Conservation (phyloP, 2,888 invertebrate species). For the Trypoxylon attenuatum region DNA sequence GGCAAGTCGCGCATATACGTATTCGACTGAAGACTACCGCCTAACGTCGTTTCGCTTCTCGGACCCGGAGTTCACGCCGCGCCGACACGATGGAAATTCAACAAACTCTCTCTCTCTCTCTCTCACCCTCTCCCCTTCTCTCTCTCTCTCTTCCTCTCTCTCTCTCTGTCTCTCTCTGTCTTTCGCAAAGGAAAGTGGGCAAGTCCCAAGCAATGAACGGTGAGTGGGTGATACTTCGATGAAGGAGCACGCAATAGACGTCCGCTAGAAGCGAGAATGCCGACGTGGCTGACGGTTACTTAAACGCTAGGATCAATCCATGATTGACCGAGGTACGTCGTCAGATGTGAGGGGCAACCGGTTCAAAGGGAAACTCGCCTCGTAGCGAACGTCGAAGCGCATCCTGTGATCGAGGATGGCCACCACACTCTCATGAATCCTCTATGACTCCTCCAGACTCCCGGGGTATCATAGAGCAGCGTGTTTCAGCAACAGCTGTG, state of each 20-base stretch:
- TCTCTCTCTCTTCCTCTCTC: too few species aligned
- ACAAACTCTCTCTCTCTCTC: too few species aligned
- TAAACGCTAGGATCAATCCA: neutral
- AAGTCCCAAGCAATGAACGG: neutral
- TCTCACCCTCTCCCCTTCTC: too few species aligned
- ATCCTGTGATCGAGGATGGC: neutral
- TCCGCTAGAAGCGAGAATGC: neutral
- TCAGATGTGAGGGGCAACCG: neutral
- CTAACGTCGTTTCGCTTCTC: neutral
- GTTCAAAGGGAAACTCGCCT: neutral
- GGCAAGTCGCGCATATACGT: neutral
- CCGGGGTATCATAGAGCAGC: neutral
- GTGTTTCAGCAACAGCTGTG: slow-evolving; percentile 20
- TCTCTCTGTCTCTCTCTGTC: too few species aligned
- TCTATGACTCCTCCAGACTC: neutral
- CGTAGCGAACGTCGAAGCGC: neutral
- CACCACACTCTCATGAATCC: slow-evolving; percentile 20
- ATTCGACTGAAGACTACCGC: neutral
- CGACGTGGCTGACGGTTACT: neutral
- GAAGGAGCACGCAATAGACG: neutral
- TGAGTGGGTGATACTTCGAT: neutral
- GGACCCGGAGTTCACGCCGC: neutral
- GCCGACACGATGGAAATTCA: neutral
- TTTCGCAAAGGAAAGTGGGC: neutral
- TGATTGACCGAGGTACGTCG: neutral